Conservation (phyloP, 2,113 vertebrate species). For the Castor canadensis region DNA sequence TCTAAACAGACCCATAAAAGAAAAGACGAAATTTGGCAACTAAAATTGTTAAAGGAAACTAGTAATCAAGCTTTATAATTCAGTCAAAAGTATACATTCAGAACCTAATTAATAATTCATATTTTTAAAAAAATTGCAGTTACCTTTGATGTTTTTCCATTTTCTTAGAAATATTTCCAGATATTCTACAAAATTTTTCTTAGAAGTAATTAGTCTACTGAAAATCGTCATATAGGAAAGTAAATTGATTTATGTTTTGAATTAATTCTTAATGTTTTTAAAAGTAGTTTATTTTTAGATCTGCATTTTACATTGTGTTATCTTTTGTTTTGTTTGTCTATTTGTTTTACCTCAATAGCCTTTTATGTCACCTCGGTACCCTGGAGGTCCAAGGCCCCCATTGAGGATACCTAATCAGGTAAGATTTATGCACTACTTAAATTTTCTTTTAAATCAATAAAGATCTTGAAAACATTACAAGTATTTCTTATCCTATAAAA, state of each 20-base stretch:
- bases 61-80: conserved; percentile 12
- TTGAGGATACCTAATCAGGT: conserved; percentile 99
- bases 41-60: conserved; percentile 36
- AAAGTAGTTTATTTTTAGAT: background rate
- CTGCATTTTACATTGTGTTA: conserved; percentile 40
- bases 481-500: conserved; percentile 17
- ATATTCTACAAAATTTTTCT: conserved; percentile 46
- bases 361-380: conserved; percentile 99
- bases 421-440: conserved; percentile 57
- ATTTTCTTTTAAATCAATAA: background rate
- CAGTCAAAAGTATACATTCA: background rate
- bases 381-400: conserved; percentile 96
- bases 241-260: background rate
- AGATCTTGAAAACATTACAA: background rate
- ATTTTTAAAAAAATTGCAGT: background rate
- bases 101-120: background rate
- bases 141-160: conserved; percentile 13
- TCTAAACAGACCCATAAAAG: conserved; percentile 17
- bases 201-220: conserved; percentile 3
- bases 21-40: background rate
- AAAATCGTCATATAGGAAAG: background rate
- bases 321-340: conserved; percentile 57
- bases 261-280: conserved; percentile 23
- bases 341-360: conserved; percentile 85
- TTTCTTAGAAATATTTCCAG: conserved; percentile 7